Evolutionary conservation across 2,113 vertebrate species (phyloP).

Genomic region (Nesoenas mayeri): DNA sequence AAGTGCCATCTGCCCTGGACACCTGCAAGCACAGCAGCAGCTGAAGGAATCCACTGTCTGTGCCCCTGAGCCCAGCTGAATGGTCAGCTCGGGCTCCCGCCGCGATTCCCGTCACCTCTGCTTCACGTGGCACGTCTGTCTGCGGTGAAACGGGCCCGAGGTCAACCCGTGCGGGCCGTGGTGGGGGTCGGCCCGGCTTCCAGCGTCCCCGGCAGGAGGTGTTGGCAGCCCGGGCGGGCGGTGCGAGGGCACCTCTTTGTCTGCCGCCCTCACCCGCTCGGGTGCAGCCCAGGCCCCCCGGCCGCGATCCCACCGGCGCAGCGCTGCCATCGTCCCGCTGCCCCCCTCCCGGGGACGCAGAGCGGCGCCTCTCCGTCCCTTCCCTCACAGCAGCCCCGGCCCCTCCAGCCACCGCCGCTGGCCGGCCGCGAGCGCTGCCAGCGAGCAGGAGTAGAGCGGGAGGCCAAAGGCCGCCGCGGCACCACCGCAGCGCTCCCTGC

Average conservation of each 20-base stretch:
- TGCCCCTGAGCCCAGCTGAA: too few species aligned
- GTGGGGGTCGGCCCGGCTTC: neutral
- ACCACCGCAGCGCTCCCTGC: too few species aligned
- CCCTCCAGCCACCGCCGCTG: neutral
- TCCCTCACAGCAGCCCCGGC: neutral
- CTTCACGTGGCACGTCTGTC: neutral
- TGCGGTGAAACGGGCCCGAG: neutral
- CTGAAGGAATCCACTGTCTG: rapidly evolving
- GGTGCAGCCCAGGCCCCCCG: rapidly evolving
- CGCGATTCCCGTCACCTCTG: neutral
- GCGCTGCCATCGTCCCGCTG: neutral
- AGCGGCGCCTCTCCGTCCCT: neutral
- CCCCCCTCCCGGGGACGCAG: neutral
- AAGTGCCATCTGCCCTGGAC: rapidly evolving
- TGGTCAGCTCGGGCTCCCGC: neutral
- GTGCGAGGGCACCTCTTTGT: neutral
- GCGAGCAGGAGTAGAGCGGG: neutral
- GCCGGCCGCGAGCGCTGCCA: neutral
- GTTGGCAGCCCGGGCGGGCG: too few species aligned
- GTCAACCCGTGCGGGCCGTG: neutral
- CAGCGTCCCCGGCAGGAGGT: neutral
- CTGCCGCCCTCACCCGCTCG: neutral
- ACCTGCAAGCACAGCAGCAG: neutral
- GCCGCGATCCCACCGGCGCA: neutral
- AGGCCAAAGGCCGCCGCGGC: neutral